Evolutionary conservation across 2,888 invertebrate genomes (phyloP).

Genomic region (Ormyrus labotus): DNA sequence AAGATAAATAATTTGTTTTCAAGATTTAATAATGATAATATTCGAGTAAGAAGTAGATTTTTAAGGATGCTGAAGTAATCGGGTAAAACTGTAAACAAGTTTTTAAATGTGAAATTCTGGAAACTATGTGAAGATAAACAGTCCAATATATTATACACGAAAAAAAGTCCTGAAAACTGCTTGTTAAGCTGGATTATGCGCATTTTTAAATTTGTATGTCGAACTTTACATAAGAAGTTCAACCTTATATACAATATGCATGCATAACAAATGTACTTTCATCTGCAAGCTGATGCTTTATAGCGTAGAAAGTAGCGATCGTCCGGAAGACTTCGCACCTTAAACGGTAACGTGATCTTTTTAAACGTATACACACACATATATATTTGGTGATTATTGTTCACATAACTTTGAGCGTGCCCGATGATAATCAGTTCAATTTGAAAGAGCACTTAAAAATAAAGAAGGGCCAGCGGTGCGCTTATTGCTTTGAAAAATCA

Average conservation of each 20-base stretch:
- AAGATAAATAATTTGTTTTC: too few relatives aligned
- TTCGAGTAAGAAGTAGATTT: too few relatives aligned
- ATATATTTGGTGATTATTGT: constrained; percentile 27
- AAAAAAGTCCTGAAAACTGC: constrained; percentile 10
- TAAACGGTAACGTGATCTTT: constrained; percentile 47
- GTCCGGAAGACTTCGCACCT: constrained; percentile 44
- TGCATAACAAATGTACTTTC: constrained; percentile 41
- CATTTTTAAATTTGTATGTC: constrained; percentile 24
- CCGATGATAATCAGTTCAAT: constrained; percentile 20
- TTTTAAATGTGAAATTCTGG: too few relatives aligned
- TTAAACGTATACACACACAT: neutral
- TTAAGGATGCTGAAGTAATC: too few relatives aligned
- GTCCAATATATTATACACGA: neutral
- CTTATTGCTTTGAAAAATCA: constrained; percentile 32
- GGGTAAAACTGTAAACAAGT: too few relatives aligned
- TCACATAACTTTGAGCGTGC: constrained; percentile 18
- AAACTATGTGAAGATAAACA: neutral
- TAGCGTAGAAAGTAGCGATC: constrained; percentile 42
- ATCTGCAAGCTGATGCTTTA: constrained; percentile 46
- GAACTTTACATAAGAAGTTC: constrained; percentile 48
- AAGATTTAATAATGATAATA: too few relatives aligned
- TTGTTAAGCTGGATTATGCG: constrained; percentile 21
- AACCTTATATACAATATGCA: constrained; percentile 1
- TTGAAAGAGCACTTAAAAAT: neutral
- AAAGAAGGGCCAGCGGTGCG: neutral